Conservation (phyloP, 2,888 invertebrate genomes). For the Ferrisia virgata region DNA sequence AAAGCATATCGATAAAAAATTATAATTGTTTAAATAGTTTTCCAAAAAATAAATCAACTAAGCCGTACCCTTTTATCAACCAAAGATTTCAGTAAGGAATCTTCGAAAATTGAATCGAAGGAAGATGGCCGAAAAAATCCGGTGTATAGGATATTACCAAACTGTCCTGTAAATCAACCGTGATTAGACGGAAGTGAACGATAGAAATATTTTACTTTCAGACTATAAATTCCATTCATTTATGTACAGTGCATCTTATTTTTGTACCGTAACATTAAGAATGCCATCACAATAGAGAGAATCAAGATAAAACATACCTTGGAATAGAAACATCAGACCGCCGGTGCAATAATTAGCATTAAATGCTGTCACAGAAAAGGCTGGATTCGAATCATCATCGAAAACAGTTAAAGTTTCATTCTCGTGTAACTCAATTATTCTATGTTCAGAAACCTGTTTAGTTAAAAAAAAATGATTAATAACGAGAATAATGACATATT, state of each 20-base stretch:
- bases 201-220: not conserved
- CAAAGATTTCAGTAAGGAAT: not conserved
- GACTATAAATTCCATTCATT: too few species aligned
- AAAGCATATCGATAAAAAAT: conserved; percentile 7
- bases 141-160: conserved; percentile 48
- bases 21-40: too few species aligned
- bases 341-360: conserved; percentile 30
- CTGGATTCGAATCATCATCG: not conserved
- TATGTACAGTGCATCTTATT: too few species aligned
- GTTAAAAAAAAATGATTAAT: not conserved
- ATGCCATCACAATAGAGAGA: too few species aligned
- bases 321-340: conserved; percentile 33
- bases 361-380: not conserved
- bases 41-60: not conserved
- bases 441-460: conserved; percentile 11
- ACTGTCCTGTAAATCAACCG: conserved; percentile 46
- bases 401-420: not conserved
- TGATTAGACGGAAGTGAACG: not conserved
- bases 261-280: too few species aligned
- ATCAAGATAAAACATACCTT: conserved; percentile 23
- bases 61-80: not conserved
- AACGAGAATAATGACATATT: not conserved
- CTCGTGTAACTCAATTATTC: not conserved
- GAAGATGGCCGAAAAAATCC: conserved; percentile 45
- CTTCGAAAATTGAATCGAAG: not conserved